Conservation (phyloP, 2,113 vertebrate genomes). For the Kryptolebias marmoratus region DNA sequence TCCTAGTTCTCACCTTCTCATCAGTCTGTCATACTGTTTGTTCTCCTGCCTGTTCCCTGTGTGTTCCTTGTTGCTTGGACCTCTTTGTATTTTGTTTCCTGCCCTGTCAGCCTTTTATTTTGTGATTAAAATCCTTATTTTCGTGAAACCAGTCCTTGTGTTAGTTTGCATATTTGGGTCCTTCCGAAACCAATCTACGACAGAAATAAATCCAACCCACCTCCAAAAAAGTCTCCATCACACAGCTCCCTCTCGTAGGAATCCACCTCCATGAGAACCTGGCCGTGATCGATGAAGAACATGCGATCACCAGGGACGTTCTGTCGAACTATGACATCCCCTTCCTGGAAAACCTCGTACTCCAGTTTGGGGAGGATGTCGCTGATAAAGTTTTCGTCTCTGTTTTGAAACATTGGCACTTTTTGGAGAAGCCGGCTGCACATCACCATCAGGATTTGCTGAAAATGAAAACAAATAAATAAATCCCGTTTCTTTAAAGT, state of each 20-base stretch:
- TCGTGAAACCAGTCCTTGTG: too few relatives aligned
- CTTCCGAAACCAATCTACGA: too few relatives aligned
- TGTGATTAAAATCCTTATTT: too few relatives aligned
- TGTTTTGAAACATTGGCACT: conserved; percentile 71
- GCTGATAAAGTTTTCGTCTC: conserved; percentile 72
- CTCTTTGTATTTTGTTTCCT: too few relatives aligned
- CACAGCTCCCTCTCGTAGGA: conserved; percentile 71
- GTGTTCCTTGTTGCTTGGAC: too few relatives aligned
- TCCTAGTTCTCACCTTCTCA: too few relatives aligned
- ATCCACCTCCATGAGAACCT: conserved; percentile 70
- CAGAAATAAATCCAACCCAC: conserved; percentile 42
- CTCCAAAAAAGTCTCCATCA: conserved; percentile 80
- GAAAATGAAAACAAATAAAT: not conserved
- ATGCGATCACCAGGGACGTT: conserved; percentile 68
- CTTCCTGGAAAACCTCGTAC: conserved; percentile 69
- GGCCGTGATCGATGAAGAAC: conserved; percentile 75
- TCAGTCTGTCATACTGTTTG: too few relatives aligned
- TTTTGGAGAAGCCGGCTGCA: conserved; percentile 69
- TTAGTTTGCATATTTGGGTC: too few relatives aligned
- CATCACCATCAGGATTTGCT: conserved; percentile 70
- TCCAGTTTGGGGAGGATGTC: conserved; percentile 58
- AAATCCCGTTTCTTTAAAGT: not conserved
- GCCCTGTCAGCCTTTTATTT: too few relatives aligned
- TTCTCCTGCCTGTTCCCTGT: too few relatives aligned
- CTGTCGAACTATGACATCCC: conserved; percentile 59